Conservation (phyloP, 2,797 vertebrate species). For the Melanotaenia trifasciata region DNA sequence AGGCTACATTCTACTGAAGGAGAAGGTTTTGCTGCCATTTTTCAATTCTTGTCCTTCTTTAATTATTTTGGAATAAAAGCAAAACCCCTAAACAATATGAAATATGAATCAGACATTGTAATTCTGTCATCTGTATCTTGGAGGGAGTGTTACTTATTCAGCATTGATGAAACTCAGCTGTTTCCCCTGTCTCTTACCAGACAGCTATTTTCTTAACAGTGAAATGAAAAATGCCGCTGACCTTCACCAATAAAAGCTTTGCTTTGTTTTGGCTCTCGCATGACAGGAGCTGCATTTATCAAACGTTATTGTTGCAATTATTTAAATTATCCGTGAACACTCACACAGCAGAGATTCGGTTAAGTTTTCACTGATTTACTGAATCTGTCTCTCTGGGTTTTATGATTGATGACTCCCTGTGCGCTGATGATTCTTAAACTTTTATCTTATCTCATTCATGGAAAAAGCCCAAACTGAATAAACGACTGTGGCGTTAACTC, state of each 20-base stretch:
- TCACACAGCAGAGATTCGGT: slow-evolving; percentile 14
- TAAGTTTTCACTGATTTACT: slow-evolving; percentile 18
- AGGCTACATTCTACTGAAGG: not conserved
- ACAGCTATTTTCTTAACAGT: slow-evolving; percentile 10
- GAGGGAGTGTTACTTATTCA: not conserved
- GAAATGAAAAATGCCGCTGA: slow-evolving; percentile 33
- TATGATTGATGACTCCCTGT: slow-evolving; percentile 37
- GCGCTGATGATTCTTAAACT: slow-evolving; percentile 43
- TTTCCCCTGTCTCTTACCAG: not conserved
- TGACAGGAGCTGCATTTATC: slow-evolving; percentile 33
- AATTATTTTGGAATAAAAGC: not conserved
- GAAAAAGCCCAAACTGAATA: slow-evolving; percentile 36
- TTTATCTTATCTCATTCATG: slow-evolving; percentile 49
- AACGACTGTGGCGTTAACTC: slow-evolving; percentile 41
- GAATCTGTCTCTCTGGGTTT: slow-evolving; percentile 19
- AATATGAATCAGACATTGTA: not conserved
- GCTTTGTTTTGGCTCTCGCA: slow-evolving; percentile 54
- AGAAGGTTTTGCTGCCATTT: not conserved
- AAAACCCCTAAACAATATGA: slow-evolving; percentile 1
- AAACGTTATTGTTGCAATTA: slow-evolving; percentile 44
- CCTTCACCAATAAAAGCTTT: slow-evolving; percentile 32
- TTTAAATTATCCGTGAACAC: slow-evolving; percentile 47
- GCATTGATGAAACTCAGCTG: slow-evolving; percentile 24
- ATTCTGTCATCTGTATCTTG: slow-evolving; percentile 3
- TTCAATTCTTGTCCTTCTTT: not conserved